phyloP scores from a whole-genome alignment of 2,113 vertebrate species.

The Chaetura pelagica region DNA sequence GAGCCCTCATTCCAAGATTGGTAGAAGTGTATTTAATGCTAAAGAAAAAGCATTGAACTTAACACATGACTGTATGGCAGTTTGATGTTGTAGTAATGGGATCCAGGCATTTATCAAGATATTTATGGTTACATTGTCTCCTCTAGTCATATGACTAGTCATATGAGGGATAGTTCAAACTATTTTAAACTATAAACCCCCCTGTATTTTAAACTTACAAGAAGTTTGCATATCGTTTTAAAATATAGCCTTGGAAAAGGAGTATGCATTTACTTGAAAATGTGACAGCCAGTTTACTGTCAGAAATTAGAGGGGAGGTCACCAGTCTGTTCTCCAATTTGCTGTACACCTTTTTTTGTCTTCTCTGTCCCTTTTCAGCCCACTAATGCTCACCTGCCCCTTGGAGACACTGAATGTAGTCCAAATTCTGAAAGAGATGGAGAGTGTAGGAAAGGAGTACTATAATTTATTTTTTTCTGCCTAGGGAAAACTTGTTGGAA shows the following conservation, averaged over 20 bases:
- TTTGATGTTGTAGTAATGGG: background rate
- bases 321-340: background rate
- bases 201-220: background rate
- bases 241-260: background rate
- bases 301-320: background rate
- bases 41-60: background rate
- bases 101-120: background rate
- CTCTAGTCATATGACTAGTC: background rate
- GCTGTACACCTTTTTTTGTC: background rate
- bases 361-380: background rate
- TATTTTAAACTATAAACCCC: background rate
- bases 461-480: background rate
- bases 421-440: background rate
- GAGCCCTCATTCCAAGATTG: background rate
- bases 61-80: background rate
- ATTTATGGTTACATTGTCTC: background rate
- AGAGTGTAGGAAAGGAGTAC: background rate
- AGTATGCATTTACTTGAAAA: background rate
- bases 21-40: background rate
- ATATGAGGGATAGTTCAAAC: background rate
- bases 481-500: constrained; percentile 90
- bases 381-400: background rate
- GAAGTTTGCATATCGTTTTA: background rate
- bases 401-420: background rate
- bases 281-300: background rate